These are phyloP conservation scores for Danio aesculapii DNA, from an alignment of 2,797 vertebrate species.

Conservation along the genomic window DNA sequence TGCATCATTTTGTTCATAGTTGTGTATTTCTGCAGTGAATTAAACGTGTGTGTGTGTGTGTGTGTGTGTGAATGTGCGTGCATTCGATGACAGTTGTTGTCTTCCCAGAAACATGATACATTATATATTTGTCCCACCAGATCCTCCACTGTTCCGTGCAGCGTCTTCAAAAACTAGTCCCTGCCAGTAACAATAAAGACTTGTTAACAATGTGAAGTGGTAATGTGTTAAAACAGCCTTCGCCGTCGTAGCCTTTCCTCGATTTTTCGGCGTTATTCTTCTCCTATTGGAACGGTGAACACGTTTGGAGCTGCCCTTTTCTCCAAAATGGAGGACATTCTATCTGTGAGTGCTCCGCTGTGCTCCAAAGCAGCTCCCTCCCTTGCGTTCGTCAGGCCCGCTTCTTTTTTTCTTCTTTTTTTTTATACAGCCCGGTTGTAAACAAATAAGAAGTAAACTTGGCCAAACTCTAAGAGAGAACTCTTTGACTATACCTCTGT, in stretches of 20 bases:
- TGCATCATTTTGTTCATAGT: background rate
- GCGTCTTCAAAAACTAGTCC: conserved; percentile 7
- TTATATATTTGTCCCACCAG: conserved; percentile 30
- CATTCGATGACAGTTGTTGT: conserved; percentile 38
- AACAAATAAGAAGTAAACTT: conserved; percentile 63
- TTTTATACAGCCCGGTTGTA: conserved; percentile 59
- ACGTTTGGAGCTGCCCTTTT: conserved; percentile 54
- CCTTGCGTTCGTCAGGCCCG: conserved; percentile 50
- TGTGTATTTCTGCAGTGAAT: background rate
- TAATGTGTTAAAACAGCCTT: conserved; percentile 34
- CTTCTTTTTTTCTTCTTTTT: too few relatives aligned
- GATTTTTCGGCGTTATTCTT: conserved; percentile 2
- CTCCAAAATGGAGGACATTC: conserved; percentile 64
- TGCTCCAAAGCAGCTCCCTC: conserved; percentile 51
- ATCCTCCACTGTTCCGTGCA: conserved; percentile 2
- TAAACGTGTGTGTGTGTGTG: background rate
- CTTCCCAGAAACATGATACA: conserved; percentile 42
- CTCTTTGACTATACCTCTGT: conserved; percentile 63
- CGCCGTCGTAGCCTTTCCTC: conserved; percentile 17
- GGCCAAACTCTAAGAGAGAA: conserved; percentile 64
- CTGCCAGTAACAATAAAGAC: conserved; percentile 35
- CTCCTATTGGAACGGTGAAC: conserved; percentile 39
- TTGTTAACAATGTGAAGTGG: conserved; percentile 29
- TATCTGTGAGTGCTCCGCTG: conserved; percentile 49
- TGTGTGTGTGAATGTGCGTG: background rate